Evolutionary conservation across 2,888 invertebrate genomes (phyloP).

Genomic region (Minunthozetes semirufus): DNA sequence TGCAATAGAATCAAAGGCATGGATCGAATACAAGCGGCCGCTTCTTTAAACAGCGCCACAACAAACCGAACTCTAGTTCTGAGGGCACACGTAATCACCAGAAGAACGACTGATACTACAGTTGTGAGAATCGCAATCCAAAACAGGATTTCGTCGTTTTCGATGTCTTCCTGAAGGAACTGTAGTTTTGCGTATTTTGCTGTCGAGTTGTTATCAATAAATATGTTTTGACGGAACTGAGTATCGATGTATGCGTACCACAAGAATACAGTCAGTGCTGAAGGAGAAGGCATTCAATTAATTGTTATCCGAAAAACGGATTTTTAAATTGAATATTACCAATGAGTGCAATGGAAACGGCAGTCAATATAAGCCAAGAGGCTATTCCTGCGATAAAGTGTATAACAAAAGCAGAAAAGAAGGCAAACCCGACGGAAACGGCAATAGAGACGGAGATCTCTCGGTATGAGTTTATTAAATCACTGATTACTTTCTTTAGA

Average conservation of each 20-base stretch:
- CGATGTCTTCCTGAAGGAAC: conserved; percentile 62
- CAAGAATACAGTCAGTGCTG: conserved; percentile 62
- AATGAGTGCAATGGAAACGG: conserved; percentile 67
- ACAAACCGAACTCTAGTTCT: conserved; percentile 73
- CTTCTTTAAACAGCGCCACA: conserved; percentile 77
- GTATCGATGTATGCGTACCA: conserved; percentile 85
- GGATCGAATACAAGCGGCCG: conserved; percentile 74
- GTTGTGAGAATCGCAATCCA: conserved; percentile 77
- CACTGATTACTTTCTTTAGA: conserved; percentile 77
- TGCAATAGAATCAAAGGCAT: conserved; percentile 78
- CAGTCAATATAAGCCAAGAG: conserved; percentile 77
- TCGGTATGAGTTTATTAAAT: conserved; percentile 79
- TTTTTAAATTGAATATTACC: conserved; percentile 49
- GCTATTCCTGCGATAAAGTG: conserved; percentile 74
- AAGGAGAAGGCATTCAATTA: background rate
- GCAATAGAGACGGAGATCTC: conserved; percentile 72
- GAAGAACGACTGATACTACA: conserved; percentile 66
- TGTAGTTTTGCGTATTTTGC: background rate
- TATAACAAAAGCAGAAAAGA: conserved; percentile 72
- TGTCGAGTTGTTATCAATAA: background rate
- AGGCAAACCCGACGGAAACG: conserved; percentile 72
- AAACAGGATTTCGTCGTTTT: conserved; percentile 78
- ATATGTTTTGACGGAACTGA: conserved; percentile 44
- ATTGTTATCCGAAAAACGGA: background rate
- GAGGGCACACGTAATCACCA: conserved; percentile 67